Base-by-base conservation (phyloP, 2,888 invertebrate species). In the Luffia ferchaultella region DNA sequence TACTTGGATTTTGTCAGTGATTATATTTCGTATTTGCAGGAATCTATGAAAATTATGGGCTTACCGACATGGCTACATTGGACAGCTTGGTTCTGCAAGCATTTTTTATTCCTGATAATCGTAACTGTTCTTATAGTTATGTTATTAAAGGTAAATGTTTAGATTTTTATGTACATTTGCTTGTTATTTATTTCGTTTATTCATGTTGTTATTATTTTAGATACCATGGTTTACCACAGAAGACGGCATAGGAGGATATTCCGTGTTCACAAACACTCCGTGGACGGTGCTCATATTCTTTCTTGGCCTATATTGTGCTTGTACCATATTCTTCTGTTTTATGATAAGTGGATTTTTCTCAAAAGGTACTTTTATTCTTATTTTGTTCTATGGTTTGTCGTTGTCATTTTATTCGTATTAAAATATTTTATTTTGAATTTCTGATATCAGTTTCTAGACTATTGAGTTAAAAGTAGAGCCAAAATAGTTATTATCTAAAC, bases 41-140 rank as follows among this genome's bases (percentile, higher is more conserved):
- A 96, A 85, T 89, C 93, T 1, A 92, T 96, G 93, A 95, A 94
- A 83, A 93, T 96, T 75, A 95, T 95, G 91, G 96, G 96, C 1
- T 75, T 96, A 20, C 87, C 89, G 30, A 90, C 90, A 50, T 93
- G 93, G 90, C 75, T 95, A 56, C 91, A 95, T 62, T 96, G 96
- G 95, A 68, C 86, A 0, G 93, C 94, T 1, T 95, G 95, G 93
- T 95, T 93, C 70, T 78, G 89, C 44, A 93, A 93, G 65, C 90
- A 91, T 51, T 88, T 93, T 57, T 58, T 90, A 2, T 89, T 90
- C 63, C 79, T 92, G 50, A 58, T 89, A 1, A 65, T 92, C 42
- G 87, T 91, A 0, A 78, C 89, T 0, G 57, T 83, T 15, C 58
- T 88, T 1, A 86, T 91, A 19, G 76, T 86, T 1, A 56, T 87